These are phyloP conservation scores for Maniola jurtina DNA, from an alignment of 1,140 invertebrate species.

Conservation along the genomic window DNA sequence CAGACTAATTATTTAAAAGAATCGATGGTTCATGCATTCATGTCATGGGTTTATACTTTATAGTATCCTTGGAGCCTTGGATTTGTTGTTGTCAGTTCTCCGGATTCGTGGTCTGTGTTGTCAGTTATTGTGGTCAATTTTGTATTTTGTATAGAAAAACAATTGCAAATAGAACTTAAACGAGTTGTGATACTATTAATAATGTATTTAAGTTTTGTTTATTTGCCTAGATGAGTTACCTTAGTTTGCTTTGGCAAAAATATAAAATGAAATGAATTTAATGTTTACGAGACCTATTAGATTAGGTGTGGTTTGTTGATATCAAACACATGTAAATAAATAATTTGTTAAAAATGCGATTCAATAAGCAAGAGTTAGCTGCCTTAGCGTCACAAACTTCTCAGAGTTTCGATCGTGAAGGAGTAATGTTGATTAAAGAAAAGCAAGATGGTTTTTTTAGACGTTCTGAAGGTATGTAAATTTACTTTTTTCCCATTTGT, in stretches of 20 bases:
- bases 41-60: too few species aligned
- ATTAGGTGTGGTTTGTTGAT: slow-evolving; percentile 35
- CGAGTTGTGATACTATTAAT: too few species aligned
- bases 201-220: too few species aligned
- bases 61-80: not conserved
- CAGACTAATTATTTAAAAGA: too few species aligned
- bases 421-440: slow-evolving; percentile 90
- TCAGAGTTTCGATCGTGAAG: slow-evolving; percentile 95
- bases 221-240: too few species aligned
- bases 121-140: too few species aligned
- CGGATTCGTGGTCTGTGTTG: not conserved
- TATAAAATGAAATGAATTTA: not conserved
- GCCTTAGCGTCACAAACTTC: slow-evolving; percentile 91
- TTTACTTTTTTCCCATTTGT: slow-evolving; percentile 14
- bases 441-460: slow-evolving; percentile 95
- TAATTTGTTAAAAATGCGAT: slow-evolving; percentile 85
- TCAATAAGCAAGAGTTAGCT: slow-evolving; percentile 93
- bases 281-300: slow-evolving; percentile 1
- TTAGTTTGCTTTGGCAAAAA: not conserved
- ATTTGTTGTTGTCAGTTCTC: too few species aligned
- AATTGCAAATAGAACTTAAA: too few species aligned
- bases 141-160: too few species aligned
- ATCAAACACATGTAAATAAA: slow-evolving; percentile 33
- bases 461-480: slow-evolving; percentile 90
- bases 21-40: too few species aligned